Conservation (phyloP, 35 echinoderm and acorn worm genomes). For the Apostichopus californicus region DNA sequence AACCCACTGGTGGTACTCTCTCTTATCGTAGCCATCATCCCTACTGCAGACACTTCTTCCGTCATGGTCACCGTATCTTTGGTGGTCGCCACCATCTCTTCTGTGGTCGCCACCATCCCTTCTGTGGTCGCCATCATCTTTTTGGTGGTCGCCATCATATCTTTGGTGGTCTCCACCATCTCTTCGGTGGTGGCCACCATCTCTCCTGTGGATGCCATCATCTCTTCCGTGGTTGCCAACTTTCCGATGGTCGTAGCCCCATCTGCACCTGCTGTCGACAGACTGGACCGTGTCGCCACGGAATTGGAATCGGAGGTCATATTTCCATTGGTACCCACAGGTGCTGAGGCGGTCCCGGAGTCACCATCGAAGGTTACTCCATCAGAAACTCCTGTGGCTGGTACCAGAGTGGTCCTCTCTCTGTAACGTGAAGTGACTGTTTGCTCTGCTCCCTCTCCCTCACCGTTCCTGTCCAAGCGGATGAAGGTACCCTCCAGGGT, state of each 20-base stretch:
- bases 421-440: background rate
- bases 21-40: background rate
- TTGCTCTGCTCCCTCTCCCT: background rate
- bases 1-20: background rate
- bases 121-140: background rate
- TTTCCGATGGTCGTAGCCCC: background rate
- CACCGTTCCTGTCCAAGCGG: background rate
- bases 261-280: background rate
- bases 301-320: background rate
- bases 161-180: background rate
- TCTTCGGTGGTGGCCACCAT: background rate
- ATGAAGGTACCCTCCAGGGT: slow-evolving; percentile 25
- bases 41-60: background rate
- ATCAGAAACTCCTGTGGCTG: background rate
- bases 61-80: background rate
- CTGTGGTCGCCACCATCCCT: background rate
- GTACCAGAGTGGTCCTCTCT: slow-evolving; percentile 3
- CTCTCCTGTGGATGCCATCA: background rate
- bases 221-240: background rate
- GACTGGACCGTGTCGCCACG: background rate
- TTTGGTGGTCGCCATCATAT: background rate
- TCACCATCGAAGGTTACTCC: background rate
- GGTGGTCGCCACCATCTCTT: background rate
- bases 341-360: background rate
- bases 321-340: background rate